These are phyloP conservation scores for Hydractinia symbiolongicarpus DNA, from an alignment of 30 jellyfish, hydroid and myxozoan species.

Conservation along the genomic window DNA sequence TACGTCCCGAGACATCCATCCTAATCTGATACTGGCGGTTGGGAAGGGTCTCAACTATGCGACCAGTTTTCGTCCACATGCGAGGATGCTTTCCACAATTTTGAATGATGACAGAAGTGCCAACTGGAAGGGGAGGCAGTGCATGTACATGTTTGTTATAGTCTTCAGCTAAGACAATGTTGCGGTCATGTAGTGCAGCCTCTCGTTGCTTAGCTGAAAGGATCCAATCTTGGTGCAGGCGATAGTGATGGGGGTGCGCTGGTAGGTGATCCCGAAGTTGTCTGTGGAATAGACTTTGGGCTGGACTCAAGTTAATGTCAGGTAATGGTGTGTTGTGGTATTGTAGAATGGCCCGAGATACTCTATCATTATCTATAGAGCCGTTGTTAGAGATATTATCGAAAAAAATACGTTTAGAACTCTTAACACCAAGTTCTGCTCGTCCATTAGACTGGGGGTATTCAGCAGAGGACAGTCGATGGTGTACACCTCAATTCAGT, in stretches of 20 bases:
- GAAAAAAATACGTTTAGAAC: neutral
- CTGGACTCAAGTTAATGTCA: neutral
- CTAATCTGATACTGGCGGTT: constrained; percentile 16
- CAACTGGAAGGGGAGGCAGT: constrained; percentile 5
- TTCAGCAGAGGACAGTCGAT: neutral
- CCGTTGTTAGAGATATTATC: neutral
- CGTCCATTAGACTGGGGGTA: constrained; percentile 24
- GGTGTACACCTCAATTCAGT: neutral
- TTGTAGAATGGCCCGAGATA: neutral
- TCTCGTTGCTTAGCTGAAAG: neutral
- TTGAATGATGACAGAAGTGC: neutral
- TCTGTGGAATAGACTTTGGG: neutral
- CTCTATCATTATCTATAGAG: neutral
- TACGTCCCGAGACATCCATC: constrained; percentile 17
- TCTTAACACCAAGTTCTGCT: neutral
- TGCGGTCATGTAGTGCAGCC: no score
- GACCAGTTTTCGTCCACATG: constrained; percentile 1
- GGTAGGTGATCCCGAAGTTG: neutral
- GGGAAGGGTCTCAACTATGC: neutral
- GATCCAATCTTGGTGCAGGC: neutral
- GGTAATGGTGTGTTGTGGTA: constrained; percentile 20
- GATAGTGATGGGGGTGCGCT: neutral
- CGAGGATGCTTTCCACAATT: neutral
- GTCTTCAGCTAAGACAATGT: no score
- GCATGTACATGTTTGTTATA: no score